Base-by-base conservation (phyloP, 92 coral and sea anemone genomes). In the Zoanthus gigantus region DNA sequence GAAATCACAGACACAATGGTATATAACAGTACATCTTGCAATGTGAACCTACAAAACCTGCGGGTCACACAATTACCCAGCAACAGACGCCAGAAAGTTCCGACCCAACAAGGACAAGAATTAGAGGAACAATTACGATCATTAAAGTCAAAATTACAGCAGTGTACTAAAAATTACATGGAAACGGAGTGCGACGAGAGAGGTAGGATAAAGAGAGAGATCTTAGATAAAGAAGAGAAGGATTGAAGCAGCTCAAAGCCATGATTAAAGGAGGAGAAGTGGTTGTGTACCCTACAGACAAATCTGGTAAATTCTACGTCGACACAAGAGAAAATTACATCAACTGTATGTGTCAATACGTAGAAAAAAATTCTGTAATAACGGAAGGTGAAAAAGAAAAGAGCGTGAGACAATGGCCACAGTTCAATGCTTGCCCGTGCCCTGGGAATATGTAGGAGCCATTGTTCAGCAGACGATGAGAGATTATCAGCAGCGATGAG, bases 221-320 rank as follows among this genome's bases (percentile, higher is more conserved):
- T 32, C 74, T 45, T 71, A 8, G 76, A 72, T 72, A 42, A 71
- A 71, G 76, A 72, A 34, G 77, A 72, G 18, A 34, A 30, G 77
- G n/a, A 32, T 34, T 29, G 34, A 71, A 29, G 30, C 42, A 72
- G 77, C 53, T 72, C 15, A 72, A 72, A 45, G 18, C 14, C 30
- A 72, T 32, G 77, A 37, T 72, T 5, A 72, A 72, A 30, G 6
- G 0, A 44, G 76, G 48, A 12, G 48, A 34, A 12, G 76, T 0
- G 18, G 48, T 72, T 14, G 50, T 72, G 11, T 34, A 31, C 17
- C 76, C 76, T 13, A 77, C 65, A 30, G 65, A 77, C 54, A 77
- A 77, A 29, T 77, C 82, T n/a, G 82, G 63, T 11, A 77, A 34
- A 44, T 72, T 72, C 48, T 34, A 47, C 48, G 29, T 72, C n/a